Evolutionary conservation across 2,888 invertebrate genomes (phyloP).

Genomic region (Tenthredo mesomela): DNA sequence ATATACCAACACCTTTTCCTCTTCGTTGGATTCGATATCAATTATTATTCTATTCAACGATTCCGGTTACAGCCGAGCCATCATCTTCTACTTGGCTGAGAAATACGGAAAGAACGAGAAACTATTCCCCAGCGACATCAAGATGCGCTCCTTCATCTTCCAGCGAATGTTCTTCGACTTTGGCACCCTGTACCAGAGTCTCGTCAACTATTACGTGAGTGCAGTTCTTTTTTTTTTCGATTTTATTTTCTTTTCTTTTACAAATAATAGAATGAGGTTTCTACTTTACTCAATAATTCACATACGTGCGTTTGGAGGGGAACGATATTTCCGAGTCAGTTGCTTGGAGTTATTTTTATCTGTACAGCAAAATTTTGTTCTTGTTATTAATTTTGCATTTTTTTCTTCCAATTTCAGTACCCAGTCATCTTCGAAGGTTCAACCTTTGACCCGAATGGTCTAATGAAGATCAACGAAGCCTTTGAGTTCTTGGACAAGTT

Average conservation of each 20-base stretch:
- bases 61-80: constrained; percentile 82
- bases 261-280: neutral
- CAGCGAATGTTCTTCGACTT: constrained; percentile 89
- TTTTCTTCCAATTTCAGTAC: constrained; percentile 54
- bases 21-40: neutral
- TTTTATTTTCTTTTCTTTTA: neutral
- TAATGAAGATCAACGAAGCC: constrained; percentile 85
- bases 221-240: constrained; percentile 29
- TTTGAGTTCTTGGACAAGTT: constrained; percentile 84
- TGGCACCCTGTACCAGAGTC: constrained; percentile 86
- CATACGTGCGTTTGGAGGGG: neutral
- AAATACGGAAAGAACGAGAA: constrained; percentile 87
- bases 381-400: neutral
- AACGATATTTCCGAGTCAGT: neutral
- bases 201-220: constrained; percentile 87
- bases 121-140: constrained; percentile 86
- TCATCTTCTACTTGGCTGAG: constrained; percentile 87
- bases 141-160: constrained; percentile 87
- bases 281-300: neutral
- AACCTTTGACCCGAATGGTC: constrained; percentile 81
- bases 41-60: neutral
- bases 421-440: constrained; percentile 79
- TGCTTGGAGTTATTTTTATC: neutral
- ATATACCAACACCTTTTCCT: neutral
- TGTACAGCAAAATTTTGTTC: neutral